phyloP scores from a whole-genome alignment of 1,140 invertebrate genomes.

The Sitophilus oryzae region DNA sequence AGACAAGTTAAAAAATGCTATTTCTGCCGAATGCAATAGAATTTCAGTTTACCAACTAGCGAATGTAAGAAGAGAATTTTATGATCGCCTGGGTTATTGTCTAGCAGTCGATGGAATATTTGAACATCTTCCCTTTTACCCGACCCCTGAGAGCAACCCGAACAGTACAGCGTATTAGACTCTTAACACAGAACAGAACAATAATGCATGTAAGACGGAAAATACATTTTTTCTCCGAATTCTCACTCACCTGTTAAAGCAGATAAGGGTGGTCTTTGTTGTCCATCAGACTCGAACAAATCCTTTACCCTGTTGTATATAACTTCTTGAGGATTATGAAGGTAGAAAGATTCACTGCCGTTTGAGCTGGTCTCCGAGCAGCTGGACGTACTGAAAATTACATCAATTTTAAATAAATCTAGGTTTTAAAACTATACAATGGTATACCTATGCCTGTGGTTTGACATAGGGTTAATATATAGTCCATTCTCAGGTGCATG shows the following conservation, averaged over 20 bases:
- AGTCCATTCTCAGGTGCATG: conserved; percentile 67
- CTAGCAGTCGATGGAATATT: no score
- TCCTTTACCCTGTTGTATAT: conserved; percentile 72
- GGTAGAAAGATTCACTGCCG: conserved; percentile 68
- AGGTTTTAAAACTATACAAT: background rate
- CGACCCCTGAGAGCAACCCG: no score
- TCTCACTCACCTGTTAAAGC: conserved; percentile 39
- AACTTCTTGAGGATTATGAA: conserved; percentile 66
- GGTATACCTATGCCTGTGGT: conserved; percentile 43
- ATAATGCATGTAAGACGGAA: no score
- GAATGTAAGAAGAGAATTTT: no score
- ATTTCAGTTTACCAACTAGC: no score
- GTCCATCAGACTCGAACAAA: conserved; percentile 55
- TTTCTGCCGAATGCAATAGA: no score
- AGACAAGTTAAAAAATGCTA: no score
- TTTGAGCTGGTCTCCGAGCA: conserved; percentile 27
- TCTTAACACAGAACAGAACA: no score
- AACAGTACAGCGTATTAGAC: no score
- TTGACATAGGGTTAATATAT: conserved; percentile 74
- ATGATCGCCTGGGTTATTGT: no score
- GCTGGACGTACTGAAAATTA: conserved; percentile 30
- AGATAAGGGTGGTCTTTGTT: conserved; percentile 32
- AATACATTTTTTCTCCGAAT: background rate
- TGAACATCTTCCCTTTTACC: no score
- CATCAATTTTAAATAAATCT: conserved; percentile 1